These are phyloP conservation scores for Brachionus calyciflorus DNA, from an alignment of 1,140 invertebrate genomes.

Conservation along the genomic window DNA sequence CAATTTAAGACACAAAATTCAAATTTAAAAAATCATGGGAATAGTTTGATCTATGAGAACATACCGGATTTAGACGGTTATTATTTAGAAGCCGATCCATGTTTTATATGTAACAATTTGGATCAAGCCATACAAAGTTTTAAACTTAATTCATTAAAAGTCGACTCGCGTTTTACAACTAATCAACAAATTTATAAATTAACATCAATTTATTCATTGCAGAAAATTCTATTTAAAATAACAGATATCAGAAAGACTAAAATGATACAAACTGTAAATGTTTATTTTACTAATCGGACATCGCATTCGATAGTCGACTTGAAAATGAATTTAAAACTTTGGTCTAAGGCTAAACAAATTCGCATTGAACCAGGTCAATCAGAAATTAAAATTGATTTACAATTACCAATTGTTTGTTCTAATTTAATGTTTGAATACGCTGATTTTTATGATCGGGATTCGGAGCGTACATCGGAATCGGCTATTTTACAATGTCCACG, in stretches of 20 bases:
- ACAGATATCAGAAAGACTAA: slow-evolving; percentile 91
- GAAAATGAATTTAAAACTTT: slow-evolving; percentile 82
- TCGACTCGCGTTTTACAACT: slow-evolving; percentile 94
- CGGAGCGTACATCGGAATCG: slow-evolving; percentile 50
- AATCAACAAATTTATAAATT: slow-evolving; percentile 95
- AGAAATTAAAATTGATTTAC: slow-evolving; percentile 78
- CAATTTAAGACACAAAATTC: slow-evolving; percentile 82
- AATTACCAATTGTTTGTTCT: slow-evolving; percentile 89
- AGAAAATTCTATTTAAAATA: slow-evolving; percentile 85
- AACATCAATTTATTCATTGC: slow-evolving; percentile 85
- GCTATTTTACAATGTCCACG: slow-evolving; percentile 92
- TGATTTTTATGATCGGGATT: slow-evolving; percentile 85
- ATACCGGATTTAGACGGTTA: slow-evolving; percentile 85
- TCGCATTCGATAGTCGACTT: slow-evolving; percentile 94
- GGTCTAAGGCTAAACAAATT: slow-evolving; percentile 92
- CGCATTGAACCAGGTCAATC: slow-evolving; percentile 79
- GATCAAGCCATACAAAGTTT: slow-evolving; percentile 77
- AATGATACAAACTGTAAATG: slow-evolving; percentile 87
- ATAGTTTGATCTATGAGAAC: slow-evolving; percentile 75
- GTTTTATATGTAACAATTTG: slow-evolving; percentile 93
- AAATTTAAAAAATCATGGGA: slow-evolving; percentile 81
- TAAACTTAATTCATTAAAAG: slow-evolving; percentile 87
- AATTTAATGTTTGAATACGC: slow-evolving; percentile 99
- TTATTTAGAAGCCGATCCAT: slow-evolving; percentile 92
- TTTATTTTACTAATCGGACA: slow-evolving; percentile 92